Conservation (phyloP, 2,113 vertebrate genomes). For the Osmerus eperlanus region DNA sequence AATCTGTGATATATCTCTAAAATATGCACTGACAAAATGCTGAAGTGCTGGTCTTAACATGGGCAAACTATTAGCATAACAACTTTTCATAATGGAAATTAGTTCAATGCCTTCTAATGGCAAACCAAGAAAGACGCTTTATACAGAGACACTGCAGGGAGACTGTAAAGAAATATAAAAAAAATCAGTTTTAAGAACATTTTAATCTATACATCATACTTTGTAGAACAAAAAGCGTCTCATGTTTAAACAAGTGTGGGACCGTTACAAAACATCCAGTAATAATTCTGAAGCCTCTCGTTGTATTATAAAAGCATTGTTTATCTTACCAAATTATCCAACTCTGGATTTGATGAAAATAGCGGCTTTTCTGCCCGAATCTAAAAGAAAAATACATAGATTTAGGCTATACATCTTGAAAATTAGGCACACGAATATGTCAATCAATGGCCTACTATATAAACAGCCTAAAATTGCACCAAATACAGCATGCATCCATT, state of each 20-base stretch:
- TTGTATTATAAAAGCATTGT: slow-evolving; percentile 14
- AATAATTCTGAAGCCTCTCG: background rate
- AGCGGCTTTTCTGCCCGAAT: slow-evolving; percentile 99
- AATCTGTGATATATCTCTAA: slow-evolving; percentile 50
- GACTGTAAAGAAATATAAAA: slow-evolving; percentile 63
- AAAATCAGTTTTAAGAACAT: slow-evolving; percentile 53
- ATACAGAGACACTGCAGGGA: slow-evolving; percentile 48
- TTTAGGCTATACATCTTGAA: slow-evolving; percentile 16
- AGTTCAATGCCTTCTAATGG: slow-evolving; percentile 66
- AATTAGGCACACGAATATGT: background rate
- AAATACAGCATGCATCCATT: slow-evolving; percentile 19
- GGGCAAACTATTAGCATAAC: slow-evolving; percentile 30
- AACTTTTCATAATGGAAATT: slow-evolving; percentile 43
- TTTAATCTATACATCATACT: slow-evolving; percentile 9
- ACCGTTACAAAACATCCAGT: slow-evolving; percentile 19
- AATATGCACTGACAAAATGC: slow-evolving; percentile 34
- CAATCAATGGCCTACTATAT: no score
- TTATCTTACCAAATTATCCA: slow-evolving; percentile 99
- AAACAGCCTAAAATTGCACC: background rate
- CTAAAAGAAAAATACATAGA: slow-evolving; percentile 74
- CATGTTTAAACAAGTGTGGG: slow-evolving; percentile 11
- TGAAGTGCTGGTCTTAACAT: background rate
- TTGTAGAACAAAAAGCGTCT: slow-evolving; percentile 33
- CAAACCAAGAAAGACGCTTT: slow-evolving; percentile 51
- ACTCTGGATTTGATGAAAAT: slow-evolving; percentile 98